phyloP scores from a whole-genome alignment of 2,888 invertebrate species.

The Heliconius charithonia region DNA sequence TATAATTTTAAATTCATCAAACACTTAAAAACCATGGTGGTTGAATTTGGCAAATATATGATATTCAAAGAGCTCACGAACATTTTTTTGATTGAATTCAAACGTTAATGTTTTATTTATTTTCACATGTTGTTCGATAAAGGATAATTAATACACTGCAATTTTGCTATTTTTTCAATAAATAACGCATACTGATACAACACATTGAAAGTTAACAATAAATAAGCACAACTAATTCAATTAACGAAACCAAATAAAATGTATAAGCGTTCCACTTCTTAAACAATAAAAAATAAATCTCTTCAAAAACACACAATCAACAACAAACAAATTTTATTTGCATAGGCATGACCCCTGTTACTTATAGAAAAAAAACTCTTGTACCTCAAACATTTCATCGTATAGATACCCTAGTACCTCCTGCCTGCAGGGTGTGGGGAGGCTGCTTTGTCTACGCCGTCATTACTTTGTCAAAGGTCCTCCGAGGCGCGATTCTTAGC shows the following conservation, averaged over 20 bases:
- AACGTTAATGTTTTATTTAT: too few species aligned
- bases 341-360: conserved; percentile 41
- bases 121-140: too few species aligned
- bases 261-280: not conserved
- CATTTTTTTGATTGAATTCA: too few species aligned
- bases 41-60: too few species aligned
- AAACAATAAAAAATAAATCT: conserved; percentile 23
- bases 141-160: too few species aligned
- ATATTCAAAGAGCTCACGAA: too few species aligned
- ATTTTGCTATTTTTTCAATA: too few species aligned
- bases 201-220: not conserved
- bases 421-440: conserved; percentile 44
- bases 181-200: too few species aligned
- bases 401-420: conserved; percentile 55
- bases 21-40: too few species aligned
- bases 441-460: conserved; percentile 72
- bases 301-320: conserved; percentile 1
- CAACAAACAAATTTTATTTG: conserved; percentile 11
- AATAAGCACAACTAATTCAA: not conserved
- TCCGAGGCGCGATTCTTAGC: conserved; percentile 55
- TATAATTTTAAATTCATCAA: too few species aligned
- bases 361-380: conserved; percentile 48
- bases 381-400: conserved; percentile 56
- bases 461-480: conserved; percentile 82
- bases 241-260: not conserved